phyloP scores from a whole-genome alignment of 2,888 invertebrate species.

The Ectemnius lituratus region DNA sequence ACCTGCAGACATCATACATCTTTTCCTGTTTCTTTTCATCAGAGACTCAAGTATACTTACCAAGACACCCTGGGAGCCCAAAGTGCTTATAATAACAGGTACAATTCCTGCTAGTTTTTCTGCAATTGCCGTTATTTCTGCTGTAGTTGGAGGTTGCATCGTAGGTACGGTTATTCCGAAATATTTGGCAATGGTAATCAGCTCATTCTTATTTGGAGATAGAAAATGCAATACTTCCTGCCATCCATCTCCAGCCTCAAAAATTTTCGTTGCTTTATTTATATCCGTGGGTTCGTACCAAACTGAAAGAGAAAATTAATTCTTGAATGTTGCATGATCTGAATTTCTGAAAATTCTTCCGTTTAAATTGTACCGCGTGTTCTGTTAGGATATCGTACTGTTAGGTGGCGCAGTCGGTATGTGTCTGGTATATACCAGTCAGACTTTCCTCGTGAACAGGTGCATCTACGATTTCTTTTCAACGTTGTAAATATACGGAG shows the following conservation, averaged over 20 bases:
- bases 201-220: constrained; percentile 90
- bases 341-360: neutral
- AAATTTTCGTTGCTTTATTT: constrained; percentile 86
- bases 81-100: constrained; percentile 71
- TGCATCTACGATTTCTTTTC: constrained; percentile 18
- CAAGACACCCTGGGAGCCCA: constrained; percentile 71
- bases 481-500: constrained; percentile 11
- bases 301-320: constrained; percentile 81
- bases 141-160: constrained; percentile 43
- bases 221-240: constrained; percentile 80
- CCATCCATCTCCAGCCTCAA: constrained; percentile 76
- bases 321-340: neutral
- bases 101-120: constrained; percentile 63
- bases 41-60: constrained; percentile 51
- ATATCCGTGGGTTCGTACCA: constrained; percentile 95
- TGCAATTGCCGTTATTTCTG: constrained; percentile 55
- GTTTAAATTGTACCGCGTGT: constrained; percentile 28
- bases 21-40: constrained; percentile 7
- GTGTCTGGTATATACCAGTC: neutral
- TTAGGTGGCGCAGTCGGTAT: constrained; percentile 16
- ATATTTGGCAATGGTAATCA: constrained; percentile 83
- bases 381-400: neutral
- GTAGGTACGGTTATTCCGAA: constrained; percentile 73
- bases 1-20: constrained; percentile 51
- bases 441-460: neutral